Evolutionary conservation across 2,888 invertebrate genomes (phyloP).

Genomic region (Yponomeuta evonymella): DNA sequence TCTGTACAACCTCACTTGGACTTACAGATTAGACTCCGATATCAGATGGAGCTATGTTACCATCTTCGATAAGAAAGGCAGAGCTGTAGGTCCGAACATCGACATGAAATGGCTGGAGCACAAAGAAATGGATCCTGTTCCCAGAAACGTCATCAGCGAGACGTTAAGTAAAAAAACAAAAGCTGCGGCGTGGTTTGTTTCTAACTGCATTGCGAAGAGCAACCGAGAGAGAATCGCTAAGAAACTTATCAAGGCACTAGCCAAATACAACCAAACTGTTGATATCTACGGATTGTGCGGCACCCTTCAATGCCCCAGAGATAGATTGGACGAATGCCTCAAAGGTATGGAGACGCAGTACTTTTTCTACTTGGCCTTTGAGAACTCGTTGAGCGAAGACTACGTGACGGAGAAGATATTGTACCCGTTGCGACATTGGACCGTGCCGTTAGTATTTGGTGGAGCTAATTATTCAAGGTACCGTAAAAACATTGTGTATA

Average conservation of each 20-base stretch:
- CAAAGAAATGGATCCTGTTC: slow-evolving; percentile 34
- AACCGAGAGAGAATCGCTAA: slow-evolving; percentile 31
- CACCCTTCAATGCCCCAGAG: slow-evolving; percentile 38
- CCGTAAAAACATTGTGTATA: not conserved
- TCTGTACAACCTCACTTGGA: slow-evolving; percentile 43
- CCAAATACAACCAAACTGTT: slow-evolving; percentile 26
- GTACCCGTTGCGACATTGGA: slow-evolving; percentile 69
- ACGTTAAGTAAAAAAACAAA: slow-evolving; percentile 44
- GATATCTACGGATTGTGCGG: slow-evolving; percentile 59
- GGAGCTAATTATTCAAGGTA: slow-evolving; percentile 78
- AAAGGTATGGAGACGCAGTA: slow-evolving; percentile 37
- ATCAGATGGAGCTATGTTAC: slow-evolving; percentile 41
- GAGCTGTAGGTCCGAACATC: slow-evolving; percentile 49
- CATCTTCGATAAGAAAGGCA: slow-evolving; percentile 39
- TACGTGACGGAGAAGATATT: slow-evolving; percentile 58
- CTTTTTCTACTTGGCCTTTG: slow-evolving; percentile 56
- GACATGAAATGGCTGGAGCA: slow-evolving; percentile 42
- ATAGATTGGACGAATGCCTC: slow-evolving; percentile 43
- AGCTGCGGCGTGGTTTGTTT: slow-evolving; percentile 58
- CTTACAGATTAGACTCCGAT: slow-evolving; percentile 37
- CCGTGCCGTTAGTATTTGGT: slow-evolving; percentile 81
- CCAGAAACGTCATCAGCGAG: slow-evolving; percentile 29
- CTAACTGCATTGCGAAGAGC: slow-evolving; percentile 41
- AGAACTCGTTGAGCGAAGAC: slow-evolving; percentile 50
- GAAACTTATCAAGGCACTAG: slow-evolving; percentile 33